Base-by-base conservation (phyloP, 2,113 vertebrate species). In the Sphaerodactylus townsendi region DNA sequence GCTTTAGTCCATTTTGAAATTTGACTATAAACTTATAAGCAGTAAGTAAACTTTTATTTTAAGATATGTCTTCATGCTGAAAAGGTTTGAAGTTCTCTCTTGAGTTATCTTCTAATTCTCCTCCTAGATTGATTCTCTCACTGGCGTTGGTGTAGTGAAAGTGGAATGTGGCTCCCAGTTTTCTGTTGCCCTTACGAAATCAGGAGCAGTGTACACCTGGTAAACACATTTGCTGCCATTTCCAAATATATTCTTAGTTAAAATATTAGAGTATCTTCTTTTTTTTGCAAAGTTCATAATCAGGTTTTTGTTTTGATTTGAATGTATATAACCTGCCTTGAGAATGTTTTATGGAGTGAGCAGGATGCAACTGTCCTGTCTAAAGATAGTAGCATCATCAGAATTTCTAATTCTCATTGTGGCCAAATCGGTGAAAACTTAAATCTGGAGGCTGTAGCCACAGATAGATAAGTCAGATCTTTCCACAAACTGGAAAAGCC, bases 131-230 rank as follows among this genome's bases (percentile, higher is more conserved):
- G 98, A 99, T 93, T 99, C 98, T 48, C 97, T 99, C 46, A 98
- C 98, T 1, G 98, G 98, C n/a, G 97, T 99, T 46, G 98, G 99
- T 19, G 98, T 99, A 77, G 93, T 98, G 89, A 99, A 99, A 96
- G 99, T 99, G 78, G 99, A 99, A 91, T 99, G 99, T 73, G 99
- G 99, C 75, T 99, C 99, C 71, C 99, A 99, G 86, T 99, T 99
- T 93, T 99, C 99, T 69, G 99, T 99, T 19, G 97, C 98, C 44
- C 98, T 99, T 53, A 99, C 98, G 4, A 99, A 99, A 87, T 98
- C 98, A 74, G 99, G 99, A 82, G 96, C 98, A 0, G 99, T 99
- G 23, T 99, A 99, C 95, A 99, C 99, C 0, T 99, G 99, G 99
- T 98, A 93, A n/a, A 95, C 91, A 30, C 53, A 85, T 72, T 62